Percentiles rank a stretch among this genome's conserved stretches.
These are phyloP conservation scores for Selene dorsalis DNA, from an alignment of 2,797 vertebrate species.

Conservation along the genomic window DNA sequence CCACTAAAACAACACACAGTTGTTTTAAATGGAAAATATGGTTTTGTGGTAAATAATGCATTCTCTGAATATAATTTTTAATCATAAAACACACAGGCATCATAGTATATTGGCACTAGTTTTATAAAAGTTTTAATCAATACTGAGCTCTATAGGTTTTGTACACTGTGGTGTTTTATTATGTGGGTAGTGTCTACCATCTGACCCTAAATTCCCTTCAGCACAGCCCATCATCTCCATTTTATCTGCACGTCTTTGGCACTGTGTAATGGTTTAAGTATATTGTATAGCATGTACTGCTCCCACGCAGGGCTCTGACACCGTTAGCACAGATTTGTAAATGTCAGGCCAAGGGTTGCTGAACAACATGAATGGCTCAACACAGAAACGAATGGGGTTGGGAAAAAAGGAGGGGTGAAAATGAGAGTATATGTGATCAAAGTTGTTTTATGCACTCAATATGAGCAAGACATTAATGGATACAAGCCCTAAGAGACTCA, in stretches of 20 bases:
- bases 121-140: background rate
- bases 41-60: background rate
- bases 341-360: conserved; percentile 32
- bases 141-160: background rate
- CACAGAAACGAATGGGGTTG: conserved; percentile 16
- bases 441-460: conserved; percentile 64
- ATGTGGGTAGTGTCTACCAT: conserved; percentile 23
- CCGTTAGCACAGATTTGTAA: conserved; percentile 44
- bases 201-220: conserved; percentile 5
- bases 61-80: background rate
- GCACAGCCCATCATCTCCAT: conserved; percentile 5
- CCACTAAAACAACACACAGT: background rate
- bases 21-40: background rate
- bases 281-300: conserved; percentile 29
- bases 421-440: conserved; percentile 65
- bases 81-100: background rate
- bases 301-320: conserved; percentile 36
- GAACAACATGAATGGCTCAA: conserved; percentile 44
- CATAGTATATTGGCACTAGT: background rate
- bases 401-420: conserved; percentile 46
- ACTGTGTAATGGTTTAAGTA: conserved; percentile 43
- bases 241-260: conserved; percentile 37
- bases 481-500: conserved; percentile 60
- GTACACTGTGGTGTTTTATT: background rate
- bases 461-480: conserved; percentile 68